A percentile compares a stretch with the other conserved stretches of the same genome.
phyloP scores from a whole-genome alignment of 2,113 vertebrate genomes.

The Piprites chloris region DNA sequence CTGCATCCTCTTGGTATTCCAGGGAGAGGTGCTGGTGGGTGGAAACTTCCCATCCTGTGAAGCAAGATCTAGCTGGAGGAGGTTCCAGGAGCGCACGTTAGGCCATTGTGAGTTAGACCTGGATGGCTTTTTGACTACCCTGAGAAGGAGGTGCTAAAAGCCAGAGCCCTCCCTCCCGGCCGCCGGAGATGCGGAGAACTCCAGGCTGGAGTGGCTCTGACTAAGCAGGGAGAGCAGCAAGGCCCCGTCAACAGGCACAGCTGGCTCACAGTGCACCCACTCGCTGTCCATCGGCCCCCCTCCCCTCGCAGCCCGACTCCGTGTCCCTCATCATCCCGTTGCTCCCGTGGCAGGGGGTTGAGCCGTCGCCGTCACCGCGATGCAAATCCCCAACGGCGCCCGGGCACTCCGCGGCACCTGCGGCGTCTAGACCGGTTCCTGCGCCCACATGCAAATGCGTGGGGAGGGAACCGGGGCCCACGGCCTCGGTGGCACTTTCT shows the following conservation, averaged over 20 bases:
- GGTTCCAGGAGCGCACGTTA: rapidly evolving
- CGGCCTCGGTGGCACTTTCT: rapidly evolving
- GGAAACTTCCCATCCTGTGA: not conserved
- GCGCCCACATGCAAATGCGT: not conserved
- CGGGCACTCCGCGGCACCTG: not conserved
- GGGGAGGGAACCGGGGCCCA: rapidly evolving
- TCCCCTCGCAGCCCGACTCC: not conserved
- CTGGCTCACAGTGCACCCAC: rapidly evolving
- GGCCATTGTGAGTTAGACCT: not conserved
- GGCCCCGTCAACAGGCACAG: rapidly evolving
- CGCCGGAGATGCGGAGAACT: rapidly evolving
- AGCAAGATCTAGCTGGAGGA: not conserved
- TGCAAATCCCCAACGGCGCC: not conserved
- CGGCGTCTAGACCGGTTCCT: constrained; percentile 43
- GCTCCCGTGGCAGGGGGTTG: rapidly evolving
- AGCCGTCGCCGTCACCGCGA: rapidly evolving
- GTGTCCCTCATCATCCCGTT: not conserved
- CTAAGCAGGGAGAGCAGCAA: rapidly evolving
- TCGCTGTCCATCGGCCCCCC: not conserved
- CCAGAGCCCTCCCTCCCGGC: not conserved
- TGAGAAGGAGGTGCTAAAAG: not conserved
- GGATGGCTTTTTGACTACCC: rapidly evolving
- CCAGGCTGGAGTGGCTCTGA: rapidly evolving
- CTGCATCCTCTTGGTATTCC: not conserved
- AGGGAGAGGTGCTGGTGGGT: not conserved